Base-by-base conservation (phyloP, 2,113 vertebrate genomes). In the Plectropomus leopardus region DNA sequence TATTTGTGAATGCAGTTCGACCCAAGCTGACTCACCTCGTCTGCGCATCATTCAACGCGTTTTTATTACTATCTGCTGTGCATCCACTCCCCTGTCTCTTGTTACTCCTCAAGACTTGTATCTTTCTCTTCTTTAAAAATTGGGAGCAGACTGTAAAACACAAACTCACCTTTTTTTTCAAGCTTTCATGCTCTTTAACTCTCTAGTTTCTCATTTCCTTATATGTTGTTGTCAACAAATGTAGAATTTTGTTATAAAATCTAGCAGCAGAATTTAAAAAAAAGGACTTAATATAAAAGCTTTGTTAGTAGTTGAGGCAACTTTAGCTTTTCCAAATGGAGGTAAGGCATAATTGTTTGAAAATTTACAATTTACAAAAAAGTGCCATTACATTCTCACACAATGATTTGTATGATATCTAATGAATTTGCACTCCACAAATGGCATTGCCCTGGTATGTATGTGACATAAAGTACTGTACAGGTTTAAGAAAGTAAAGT, bases 41-140 rank as follows among this genome's bases (percentile, higher is more conserved):
- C 59, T 45, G 68, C 24, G 17, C 28, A n/a, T 90, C 70, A 42
- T n/a, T 78, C 70, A 44, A 34, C 69, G 5, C 60, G 51, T 72
- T 19, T 72, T 74, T 57, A 78, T 80, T 80, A 72, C n/a, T 11
- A 19, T 67, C 67, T 65, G 47, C n/a, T 24, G 4, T 10, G 32
- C 15, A 1, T 55, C 53, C 17, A 21, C 44, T 19, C 23, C 10
- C 28, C 13, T 11, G 36, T 63, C 57, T 83, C 34, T 23, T 2
- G 15, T 50, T 47, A 14, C 58, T 19, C 53, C 0, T 30, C 44
- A 0, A 7, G 58, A 6, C 32, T 66, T 13, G 30, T 19, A 5
- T 68, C 50, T 28, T 24, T 7, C 36, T 70, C 2, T 9, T 68
- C n/a, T 40, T 54, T 8, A 14, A 16, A 45, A 5, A 28, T 0